Percentiles rank a stretch among this genome's conserved stretches.
phyloP scores from a whole-genome alignment of 2,888 invertebrate genomes.

The Galerucella calmariensis region DNA sequence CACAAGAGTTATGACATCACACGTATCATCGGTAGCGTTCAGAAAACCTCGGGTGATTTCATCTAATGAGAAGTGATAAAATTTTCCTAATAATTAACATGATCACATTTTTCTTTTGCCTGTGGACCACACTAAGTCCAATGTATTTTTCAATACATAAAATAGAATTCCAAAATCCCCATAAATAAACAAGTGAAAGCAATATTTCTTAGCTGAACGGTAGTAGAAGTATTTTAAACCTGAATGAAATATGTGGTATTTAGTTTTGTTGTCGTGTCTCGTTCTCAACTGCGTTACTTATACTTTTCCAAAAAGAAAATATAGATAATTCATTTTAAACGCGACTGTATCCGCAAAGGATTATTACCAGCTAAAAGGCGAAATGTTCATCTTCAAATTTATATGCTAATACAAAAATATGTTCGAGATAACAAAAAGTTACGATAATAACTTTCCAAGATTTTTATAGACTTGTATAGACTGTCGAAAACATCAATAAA shows the following conservation, averaged over 20 bases:
- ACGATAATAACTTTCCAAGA: not conserved
- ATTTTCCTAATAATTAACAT: not conserved
- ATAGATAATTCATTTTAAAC: not conserved
- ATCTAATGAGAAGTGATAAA: not conserved
- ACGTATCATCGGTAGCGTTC: too few species aligned
- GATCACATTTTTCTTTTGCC: not conserved
- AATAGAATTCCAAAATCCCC: not conserved
- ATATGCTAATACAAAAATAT: not conserved
- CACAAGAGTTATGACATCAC: too few species aligned
- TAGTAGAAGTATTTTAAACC: conserved; percentile 2
- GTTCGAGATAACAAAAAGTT: not conserved
- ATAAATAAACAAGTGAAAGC: not conserved
- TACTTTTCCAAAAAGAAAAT: not conserved
- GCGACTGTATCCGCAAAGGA: not conserved
- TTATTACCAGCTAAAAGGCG: not conserved
- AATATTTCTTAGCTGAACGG: conserved; percentile 7
- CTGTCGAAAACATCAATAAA: not conserved
- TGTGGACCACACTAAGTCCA: not conserved
- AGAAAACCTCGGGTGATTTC: too few species aligned
- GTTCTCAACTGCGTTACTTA: not conserved
- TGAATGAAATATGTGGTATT: conserved; percentile 13
- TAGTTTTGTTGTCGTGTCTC: conserved; percentile 1
- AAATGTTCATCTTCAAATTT: not conserved
- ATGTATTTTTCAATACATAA: not conserved
- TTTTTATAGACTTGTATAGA: not conserved